phyloP scores from a whole-genome alignment of 2,888 invertebrate genomes.

The Thumatha senex region DNA sequence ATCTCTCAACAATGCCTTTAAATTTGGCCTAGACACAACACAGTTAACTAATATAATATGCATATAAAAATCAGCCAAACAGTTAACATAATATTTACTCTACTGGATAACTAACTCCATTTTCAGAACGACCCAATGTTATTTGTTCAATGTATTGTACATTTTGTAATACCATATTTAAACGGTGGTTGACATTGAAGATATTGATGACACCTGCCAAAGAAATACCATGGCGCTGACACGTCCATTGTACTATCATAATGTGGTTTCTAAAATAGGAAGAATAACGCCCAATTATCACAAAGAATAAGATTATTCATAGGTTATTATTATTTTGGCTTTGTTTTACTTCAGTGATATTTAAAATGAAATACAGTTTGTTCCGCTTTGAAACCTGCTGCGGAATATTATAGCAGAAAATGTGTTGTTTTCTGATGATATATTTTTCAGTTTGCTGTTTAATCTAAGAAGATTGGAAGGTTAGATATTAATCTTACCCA shows the following conservation, averaged over 20 bases:
- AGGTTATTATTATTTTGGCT: not conserved
- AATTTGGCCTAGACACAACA: not conserved
- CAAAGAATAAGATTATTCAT: constrained; percentile 1
- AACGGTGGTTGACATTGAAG: constrained; percentile 61
- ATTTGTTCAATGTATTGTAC: constrained; percentile 46
- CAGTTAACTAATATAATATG: not conserved
- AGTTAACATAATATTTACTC: constrained; percentile 37
- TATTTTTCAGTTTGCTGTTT: too few species aligned
- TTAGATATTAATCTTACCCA: too few species aligned
- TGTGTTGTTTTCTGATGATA: too few species aligned
- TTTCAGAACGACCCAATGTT: constrained; percentile 48
- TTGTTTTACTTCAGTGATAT: not conserved
- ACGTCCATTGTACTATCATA: constrained; percentile 21
- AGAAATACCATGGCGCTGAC: constrained; percentile 23
- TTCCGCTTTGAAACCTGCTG: too few species aligned
- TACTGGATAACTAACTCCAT: constrained; percentile 29
- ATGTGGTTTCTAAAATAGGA: constrained; percentile 19
- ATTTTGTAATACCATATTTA: constrained; percentile 57
- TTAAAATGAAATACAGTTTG: too few species aligned
- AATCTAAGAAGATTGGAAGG: too few species aligned
- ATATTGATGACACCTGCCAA: constrained; percentile 30
- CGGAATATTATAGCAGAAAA: too few species aligned
- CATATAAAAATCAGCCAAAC: constrained; percentile 31
- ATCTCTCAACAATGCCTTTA: constrained; percentile 6
- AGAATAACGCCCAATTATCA: constrained; percentile 16